Evolutionary conservation across 2,888 invertebrate species (phyloP), one percentile per base, ranked within the genome.

Genomic region (Heliconius ethilla): DNA sequence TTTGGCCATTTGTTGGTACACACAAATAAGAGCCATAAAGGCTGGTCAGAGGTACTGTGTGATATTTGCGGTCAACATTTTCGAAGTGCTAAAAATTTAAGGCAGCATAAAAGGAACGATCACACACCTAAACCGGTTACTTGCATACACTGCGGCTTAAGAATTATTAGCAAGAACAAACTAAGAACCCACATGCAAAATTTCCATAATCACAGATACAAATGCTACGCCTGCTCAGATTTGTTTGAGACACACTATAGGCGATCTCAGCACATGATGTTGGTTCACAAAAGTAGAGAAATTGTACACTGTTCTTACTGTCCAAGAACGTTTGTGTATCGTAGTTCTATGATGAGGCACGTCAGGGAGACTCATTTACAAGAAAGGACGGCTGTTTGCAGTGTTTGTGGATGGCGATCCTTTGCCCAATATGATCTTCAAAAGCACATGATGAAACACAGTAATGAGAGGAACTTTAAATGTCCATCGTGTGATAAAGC

Each of bases 1-100:
- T 87, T 88, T 45, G 84, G 85, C 0, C 84, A 84, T 69, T 80
- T 89, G 0, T 62, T 88, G 10, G 82, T 85, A 1, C 89, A 89
- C 67, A 84, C 85, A 0, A 84, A 86, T 70, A 85, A 83, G 45
- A 82, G 83, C 3, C 87, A 89, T 22, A 84, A 83, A 72, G 81
- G 82, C 0, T 77, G 80, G 7, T 83, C 84, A 0, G 83, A 84
- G 7, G 78, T 86, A 0, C 81, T 88, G 0, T 88, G 89, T 67
- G 87, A 88, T 45, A 78, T 86, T n/a, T 88, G 89, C 76, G 88
- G 87, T 0, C 81, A 81, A 59, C 76, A 86, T 77, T 88, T 87
- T 45, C 83, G 82, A 29, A 84, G 78, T 3, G 75, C 77, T 0
- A 81, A 81, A 18, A 82, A 84, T 27, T 82, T 88, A 18, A 78